phyloP scores from a whole-genome alignment of 2,888 invertebrate species.

The Oasisia sp. region DNA sequence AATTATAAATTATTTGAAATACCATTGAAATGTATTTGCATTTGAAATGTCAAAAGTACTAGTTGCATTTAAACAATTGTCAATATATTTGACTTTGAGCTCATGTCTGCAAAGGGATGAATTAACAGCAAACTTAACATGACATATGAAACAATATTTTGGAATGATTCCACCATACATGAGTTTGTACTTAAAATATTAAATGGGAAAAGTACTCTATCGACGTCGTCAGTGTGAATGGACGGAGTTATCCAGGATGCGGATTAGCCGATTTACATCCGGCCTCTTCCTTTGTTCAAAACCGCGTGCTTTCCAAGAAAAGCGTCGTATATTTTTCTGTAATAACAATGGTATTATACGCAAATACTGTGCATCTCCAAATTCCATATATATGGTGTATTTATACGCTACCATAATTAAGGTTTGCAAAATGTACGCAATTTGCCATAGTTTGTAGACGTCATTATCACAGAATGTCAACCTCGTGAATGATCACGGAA shows the following conservation, averaged over 20 bases:
- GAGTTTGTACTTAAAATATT: no score
- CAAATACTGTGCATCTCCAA: background rate
- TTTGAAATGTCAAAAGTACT: no score
- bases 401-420: background rate
- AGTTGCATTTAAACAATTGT: no score
- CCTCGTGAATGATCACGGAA: constrained; percentile 6
- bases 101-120: no score
- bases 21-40: no score
- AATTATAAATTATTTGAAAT: no score
- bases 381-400: background rate
- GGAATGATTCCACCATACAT: no score
- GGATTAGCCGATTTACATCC: constrained; percentile 17
- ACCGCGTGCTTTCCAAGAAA: constrained; percentile 17
- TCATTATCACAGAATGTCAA: constrained; percentile 9
- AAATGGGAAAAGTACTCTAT: no score
- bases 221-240: background rate
- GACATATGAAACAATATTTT: no score
- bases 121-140: no score
- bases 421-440: background rate
- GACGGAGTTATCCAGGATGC: background rate
- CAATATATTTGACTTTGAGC: no score
- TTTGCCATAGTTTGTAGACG: background rate
- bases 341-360: background rate
- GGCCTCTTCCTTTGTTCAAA: constrained; percentile 10
- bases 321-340: background rate